Evolutionary conservation across 2,888 invertebrate genomes (phyloP), one percentile per base, ranked within the genome.

Genomic region (Nebria salina): DNA sequence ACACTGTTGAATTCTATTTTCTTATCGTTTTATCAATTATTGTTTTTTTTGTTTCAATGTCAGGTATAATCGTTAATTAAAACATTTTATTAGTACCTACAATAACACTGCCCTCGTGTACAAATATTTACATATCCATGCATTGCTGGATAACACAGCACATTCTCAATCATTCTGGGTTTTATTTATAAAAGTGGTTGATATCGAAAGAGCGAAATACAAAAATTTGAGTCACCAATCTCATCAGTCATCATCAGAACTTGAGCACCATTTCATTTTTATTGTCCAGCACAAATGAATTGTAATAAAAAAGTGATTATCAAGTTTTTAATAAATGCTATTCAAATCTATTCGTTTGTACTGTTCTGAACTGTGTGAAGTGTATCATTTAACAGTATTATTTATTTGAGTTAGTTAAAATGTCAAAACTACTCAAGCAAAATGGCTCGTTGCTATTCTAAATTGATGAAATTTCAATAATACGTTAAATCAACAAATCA

Each of bases 41-140:
- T 72, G 43, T 54, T 74, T 78, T 65, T 64, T 79, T 75, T 70
- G 11, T 70, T 75, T 79, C 66, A 78, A 78, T 80, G 80, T 80
- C 80, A 80, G 75, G 75, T 80, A 80, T 80, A 80, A 80, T 80
- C 80, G 75, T 81, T 81, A 81, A 81, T 81, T 81, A 81, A 81
- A 81, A 81, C 81, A 81, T 81, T 73, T 81, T 81, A 81, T 81
- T 81, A 76, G 76, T 76, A 76, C 81, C 81, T 81, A 81, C 81
- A 81, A 76, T 81, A 81, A 81, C 76, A 81, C 81, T 81, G 76
- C 73, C 81, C 76, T 81, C 73, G 76, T 81, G 73, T 81, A 81
- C 76, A 81, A 75, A 81, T 81, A 81, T 81, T 76, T 81, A 81
- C 81, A 81, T 72, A 26, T 75, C 79, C 79, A 79, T 64, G 70